phyloP scores from a whole-genome alignment of 2,113 vertebrate species.

The Rhinopithecus roxellana region DNA sequence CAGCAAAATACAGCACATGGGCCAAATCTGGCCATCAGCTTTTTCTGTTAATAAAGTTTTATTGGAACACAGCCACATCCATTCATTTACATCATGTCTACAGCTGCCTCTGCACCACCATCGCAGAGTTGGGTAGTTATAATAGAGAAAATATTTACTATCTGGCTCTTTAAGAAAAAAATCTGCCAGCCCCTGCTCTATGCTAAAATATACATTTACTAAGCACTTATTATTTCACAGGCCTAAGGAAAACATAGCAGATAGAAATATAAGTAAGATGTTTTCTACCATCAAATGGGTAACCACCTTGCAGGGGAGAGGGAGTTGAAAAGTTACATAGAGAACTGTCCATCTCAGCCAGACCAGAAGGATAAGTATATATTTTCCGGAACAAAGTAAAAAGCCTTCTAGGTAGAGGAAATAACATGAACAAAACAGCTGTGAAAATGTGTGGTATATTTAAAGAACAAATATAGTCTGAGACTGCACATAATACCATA shows the following conservation, averaged over 20 bases:
- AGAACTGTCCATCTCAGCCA: background rate
- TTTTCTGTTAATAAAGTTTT: conserved; percentile 2
- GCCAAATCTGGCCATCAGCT: background rate
- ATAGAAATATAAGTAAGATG: background rate
- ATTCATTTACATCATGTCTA: background rate
- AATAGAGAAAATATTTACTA: background rate
- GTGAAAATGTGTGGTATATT: background rate
- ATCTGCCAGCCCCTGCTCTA: background rate
- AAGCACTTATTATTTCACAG: background rate
- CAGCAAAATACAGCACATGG: background rate
- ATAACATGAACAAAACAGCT: background rate
- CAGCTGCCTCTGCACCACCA: background rate
- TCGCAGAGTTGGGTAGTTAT: background rate
- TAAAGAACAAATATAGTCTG: background rate
- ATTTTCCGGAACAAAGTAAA: conserved; percentile 20
- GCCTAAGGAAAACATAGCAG: background rate
- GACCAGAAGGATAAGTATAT: background rate
- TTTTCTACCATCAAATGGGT: background rate
- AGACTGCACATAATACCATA: background rate
- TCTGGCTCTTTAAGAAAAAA: background rate
- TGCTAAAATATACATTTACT: background rate
- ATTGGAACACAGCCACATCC: background rate
- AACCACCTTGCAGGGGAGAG: background rate
- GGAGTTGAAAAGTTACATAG: background rate
- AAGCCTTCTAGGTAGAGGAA: background rate